Evolutionary conservation across 2,888 invertebrate species (phyloP).

Genomic region (Odontomyia ornata): DNA sequence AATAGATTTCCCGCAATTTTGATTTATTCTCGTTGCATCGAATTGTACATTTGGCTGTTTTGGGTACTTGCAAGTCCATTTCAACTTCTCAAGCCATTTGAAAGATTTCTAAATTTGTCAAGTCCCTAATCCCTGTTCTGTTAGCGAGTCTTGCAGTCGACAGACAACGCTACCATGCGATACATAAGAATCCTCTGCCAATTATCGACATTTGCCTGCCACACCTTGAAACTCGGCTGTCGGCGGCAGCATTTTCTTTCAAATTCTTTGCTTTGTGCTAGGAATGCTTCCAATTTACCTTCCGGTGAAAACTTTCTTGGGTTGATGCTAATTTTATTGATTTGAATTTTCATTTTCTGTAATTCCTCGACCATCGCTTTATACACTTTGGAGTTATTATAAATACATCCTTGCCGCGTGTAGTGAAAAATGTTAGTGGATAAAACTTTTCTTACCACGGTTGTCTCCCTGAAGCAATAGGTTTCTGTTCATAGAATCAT

Average conservation of each 20-base stretch:
- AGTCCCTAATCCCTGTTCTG: conserved; percentile 81
- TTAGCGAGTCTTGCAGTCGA: conserved; percentile 89
- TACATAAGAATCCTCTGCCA: conserved; percentile 77
- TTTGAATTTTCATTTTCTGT: no score
- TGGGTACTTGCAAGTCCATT: conserved; percentile 79
- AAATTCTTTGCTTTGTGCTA: no score
- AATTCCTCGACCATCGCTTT: conserved; percentile 84
- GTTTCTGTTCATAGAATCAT: conserved; percentile 80
- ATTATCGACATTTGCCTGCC: conserved; percentile 61
- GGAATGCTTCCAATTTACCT: no score
- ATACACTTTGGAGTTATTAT: conserved; percentile 82
- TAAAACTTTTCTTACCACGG: conserved; percentile 75
- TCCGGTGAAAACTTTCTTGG: no score
- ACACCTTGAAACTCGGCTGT: conserved; percentile 56
- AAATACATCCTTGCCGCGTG: conserved; percentile 80
- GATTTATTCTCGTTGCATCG: conserved; percentile 99
- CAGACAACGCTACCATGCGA: conserved; percentile 94
- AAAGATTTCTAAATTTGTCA: conserved; percentile 94
- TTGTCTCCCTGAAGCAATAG: conserved; percentile 77
- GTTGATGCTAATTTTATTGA: no score
- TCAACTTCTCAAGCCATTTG: conserved; percentile 86
- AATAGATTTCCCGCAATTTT: conserved; percentile 91
- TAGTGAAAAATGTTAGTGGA: conserved; percentile 83
- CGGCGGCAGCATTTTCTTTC: conserved; percentile 64
- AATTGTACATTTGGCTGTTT: conserved; percentile 87